Evolutionary conservation across 2,888 invertebrate genomes (phyloP).

Genomic region (Limenitis camilla): DNA sequence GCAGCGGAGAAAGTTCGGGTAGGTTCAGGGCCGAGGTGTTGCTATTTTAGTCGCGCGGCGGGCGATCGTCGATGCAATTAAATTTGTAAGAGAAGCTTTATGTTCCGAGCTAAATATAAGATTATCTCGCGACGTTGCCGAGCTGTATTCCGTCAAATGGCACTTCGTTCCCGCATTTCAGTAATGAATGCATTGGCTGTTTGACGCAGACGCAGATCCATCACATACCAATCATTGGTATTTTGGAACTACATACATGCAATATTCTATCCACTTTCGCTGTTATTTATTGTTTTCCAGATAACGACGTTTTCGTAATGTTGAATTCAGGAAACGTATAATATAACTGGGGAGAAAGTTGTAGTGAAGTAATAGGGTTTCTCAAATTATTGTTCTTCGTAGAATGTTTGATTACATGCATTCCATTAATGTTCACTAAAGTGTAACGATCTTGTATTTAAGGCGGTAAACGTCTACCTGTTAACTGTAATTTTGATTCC

Average conservation of each 20-base stretch:
- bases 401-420: too few species aligned
- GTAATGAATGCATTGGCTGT: slow-evolving; percentile 27
- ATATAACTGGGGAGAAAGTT: not conserved
- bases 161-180: slow-evolving; percentile 36
- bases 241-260: not conserved
- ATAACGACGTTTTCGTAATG: not conserved
- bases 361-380: too few species aligned
- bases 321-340: not conserved
- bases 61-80: slow-evolving; percentile 72
- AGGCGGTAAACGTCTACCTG: too few species aligned
- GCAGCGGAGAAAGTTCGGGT: slow-evolving; percentile 59
- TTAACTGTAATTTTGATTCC: too few species aligned
- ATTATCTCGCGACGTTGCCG: slow-evolving; percentile 47
- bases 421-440: too few species aligned
- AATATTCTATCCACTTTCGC: not conserved
- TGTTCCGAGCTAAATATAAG: slow-evolving; percentile 62
- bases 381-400: too few species aligned
- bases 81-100: slow-evolving; percentile 69
- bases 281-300: not conserved
- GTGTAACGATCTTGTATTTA: too few species aligned
- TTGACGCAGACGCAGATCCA: slow-evolving; percentile 22
- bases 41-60: slow-evolving; percentile 67
- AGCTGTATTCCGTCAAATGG: slow-evolving; percentile 36
- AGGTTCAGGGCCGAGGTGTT: slow-evolving; percentile 68
- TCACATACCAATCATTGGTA: not conserved